Evolutionary conservation across 2,797 vertebrate species (phyloP).

Genomic region (Micromesistius poutassou): DNA sequence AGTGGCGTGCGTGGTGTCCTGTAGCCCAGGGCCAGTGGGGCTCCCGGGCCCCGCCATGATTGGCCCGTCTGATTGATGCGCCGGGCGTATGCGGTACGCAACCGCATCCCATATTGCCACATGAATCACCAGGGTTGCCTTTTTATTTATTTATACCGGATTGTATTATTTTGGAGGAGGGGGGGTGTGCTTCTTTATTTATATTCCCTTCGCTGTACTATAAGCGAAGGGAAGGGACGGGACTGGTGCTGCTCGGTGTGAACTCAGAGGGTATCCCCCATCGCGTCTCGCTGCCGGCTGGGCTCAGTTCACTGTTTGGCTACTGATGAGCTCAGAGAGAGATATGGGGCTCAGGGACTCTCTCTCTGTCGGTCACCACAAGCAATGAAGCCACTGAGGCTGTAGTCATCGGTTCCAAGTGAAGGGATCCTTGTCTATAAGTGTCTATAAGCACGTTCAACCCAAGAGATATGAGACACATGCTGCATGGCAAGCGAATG

Average conservation of each 20-base stretch:
- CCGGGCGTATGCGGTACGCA: constrained; percentile 4
- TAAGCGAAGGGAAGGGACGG: neutral
- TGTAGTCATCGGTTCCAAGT: neutral
- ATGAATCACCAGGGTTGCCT: constrained; percentile 24
- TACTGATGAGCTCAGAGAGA: neutral
- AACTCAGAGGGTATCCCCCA: too few relatives aligned
- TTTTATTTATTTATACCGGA: constrained; percentile 3
- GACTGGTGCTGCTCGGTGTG: neutral
- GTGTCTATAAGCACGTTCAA: neutral
- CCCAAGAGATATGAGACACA: neutral
- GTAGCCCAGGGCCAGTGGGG: constrained; percentile 33
- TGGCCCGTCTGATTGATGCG: constrained; percentile 38
- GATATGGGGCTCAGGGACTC: neutral
- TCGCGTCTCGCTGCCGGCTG: neutral
- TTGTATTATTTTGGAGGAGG: constrained; percentile 20
- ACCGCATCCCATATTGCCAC: constrained; percentile 22
- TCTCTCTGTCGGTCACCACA: neutral
- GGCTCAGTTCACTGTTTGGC: neutral
- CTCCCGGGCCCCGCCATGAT: constrained; percentile 29
- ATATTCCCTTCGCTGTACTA: neutral
- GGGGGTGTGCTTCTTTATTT: constrained; percentile 23
- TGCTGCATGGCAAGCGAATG: neutral
- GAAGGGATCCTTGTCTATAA: neutral
- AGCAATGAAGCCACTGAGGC: neutral
- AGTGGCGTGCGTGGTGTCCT: constrained; percentile 39